A percentile compares a stretch with the other conserved stretches of the same genome.
phyloP scores from a whole-genome alignment of 2,113 vertebrate genomes.

The Athene cunicularia region DNA sequence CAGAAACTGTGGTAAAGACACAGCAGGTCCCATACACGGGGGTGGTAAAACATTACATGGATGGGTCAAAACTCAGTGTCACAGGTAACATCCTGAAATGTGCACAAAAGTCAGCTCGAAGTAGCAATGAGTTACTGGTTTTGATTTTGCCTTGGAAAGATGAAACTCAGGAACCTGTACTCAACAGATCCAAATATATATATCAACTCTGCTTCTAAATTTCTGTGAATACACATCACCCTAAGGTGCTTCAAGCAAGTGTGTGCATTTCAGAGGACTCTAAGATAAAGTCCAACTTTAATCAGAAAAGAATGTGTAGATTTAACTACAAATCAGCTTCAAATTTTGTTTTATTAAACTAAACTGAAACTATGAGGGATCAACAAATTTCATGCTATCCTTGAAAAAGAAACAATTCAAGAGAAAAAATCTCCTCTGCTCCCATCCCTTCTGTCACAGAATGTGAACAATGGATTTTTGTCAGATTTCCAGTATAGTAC shows the following conservation, averaged over 20 bases:
- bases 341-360: neutral
- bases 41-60: neutral
- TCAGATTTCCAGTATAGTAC: neutral
- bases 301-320: neutral
- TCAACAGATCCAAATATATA: accelerated
- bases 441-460: neutral
- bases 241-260: too few species aligned
- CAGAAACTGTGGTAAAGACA: accelerated
- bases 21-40: accelerated
- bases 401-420: neutral
- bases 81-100: neutral
- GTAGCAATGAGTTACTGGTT: neutral
- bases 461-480: neutral
- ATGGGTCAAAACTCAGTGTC: neutral
- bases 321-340: neutral
- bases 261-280: neutral
- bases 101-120: neutral
- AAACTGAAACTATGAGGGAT: neutral
- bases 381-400: neutral
- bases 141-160: neutral
- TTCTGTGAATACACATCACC: neutral
- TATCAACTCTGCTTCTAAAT: neutral
- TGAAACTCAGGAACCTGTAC: neutral
- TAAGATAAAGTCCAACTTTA: neutral
- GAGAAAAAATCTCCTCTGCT: neutral